Base-by-base conservation (phyloP, 2,113 vertebrate genomes). In the Aspiorhynchus laticeps region DNA sequence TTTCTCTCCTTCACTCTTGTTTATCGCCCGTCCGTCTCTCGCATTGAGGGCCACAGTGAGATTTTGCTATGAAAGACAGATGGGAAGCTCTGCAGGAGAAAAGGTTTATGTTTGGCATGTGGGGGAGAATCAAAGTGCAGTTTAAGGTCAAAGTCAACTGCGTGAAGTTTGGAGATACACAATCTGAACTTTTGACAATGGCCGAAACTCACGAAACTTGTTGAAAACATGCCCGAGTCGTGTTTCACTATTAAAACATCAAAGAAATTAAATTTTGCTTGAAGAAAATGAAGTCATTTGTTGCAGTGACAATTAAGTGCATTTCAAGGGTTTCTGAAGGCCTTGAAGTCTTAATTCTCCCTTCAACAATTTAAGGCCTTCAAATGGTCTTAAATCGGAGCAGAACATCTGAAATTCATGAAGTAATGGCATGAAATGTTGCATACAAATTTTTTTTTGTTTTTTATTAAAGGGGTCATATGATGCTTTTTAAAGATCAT, bases 61-160 rank as follows among this genome's bases (percentile, higher is more conserved):
- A 78, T 78, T 80, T 41, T 51, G 15, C 46, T 53, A 69, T 71
- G 28, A 80, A 80, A 86, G 85, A 86, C 76, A 71, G 76, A 78
- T 69, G 48, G 12, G n/a, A 79, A 26, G 59, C 7, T 79, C 43
- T 46, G 76, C 38, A 63, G 53, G 61, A 69, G 85, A 80, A 5
- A 5, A 46, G 48, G 75, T 69, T 77, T 43, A 48, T 51, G 80
- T 69, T 83, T 83, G 80, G 63, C 19, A 3, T 33, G 80, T 51
- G 80, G 61, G 80, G 26, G 53, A 4, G 59, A 46, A 82, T 82
- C n/a, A 67, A 82, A 82, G 61, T 43, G 26, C 41, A 69, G 17
- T 14, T 65, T 48, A 4, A 48, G 38, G 80, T 82, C 80, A 48
- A 21, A 80, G 53, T 80, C 78, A 80, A 81, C 56, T 43, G 12